A percentile compares a stretch with the other conserved stretches of the same genome.
Conservation (phyloP, 2,797 vertebrate genomes). For the Microctenopoma stevenorrisi region DNA sequence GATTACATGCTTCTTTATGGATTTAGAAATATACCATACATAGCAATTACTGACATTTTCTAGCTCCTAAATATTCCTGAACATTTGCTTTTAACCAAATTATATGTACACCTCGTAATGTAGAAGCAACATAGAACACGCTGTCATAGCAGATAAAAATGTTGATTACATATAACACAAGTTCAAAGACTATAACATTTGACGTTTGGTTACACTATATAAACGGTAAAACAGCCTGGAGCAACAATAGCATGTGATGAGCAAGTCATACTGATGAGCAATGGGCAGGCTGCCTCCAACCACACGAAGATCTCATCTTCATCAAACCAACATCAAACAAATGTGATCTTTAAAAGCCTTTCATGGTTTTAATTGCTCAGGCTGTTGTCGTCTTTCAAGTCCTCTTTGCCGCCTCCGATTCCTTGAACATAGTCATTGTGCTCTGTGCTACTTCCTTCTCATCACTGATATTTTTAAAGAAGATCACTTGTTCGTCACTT, state of each 20-base stretch:
- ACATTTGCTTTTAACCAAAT: slow-evolving; percentile 9
- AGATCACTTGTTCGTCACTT: not conserved
- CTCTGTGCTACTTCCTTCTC: not conserved
- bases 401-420: not conserved
- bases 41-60: not conserved
- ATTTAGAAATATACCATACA: not conserved
- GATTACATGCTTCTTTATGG: not conserved
- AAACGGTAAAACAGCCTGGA: not conserved
- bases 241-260: slow-evolving; percentile 12
- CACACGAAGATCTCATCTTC: slow-evolving; percentile 9
- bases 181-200: not conserved
- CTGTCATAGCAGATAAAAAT: slow-evolving; percentile 1
- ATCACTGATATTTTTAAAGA: not conserved
- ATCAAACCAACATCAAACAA: slow-evolving; percentile 32
- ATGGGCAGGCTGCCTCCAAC: not conserved
- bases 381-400: slow-evolving; percentile 8
- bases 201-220: not conserved
- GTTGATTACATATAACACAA: not conserved
- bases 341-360: slow-evolving; percentile 5
- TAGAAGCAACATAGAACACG: not conserved
- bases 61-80: not conserved
- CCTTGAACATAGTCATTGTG: not conserved
- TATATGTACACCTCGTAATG: not conserved
- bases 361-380: not conserved
- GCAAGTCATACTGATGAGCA: slow-evolving; percentile 23